phyloP scores from a whole-genome alignment of 2,797 vertebrate species.

The Alca torda region DNA sequence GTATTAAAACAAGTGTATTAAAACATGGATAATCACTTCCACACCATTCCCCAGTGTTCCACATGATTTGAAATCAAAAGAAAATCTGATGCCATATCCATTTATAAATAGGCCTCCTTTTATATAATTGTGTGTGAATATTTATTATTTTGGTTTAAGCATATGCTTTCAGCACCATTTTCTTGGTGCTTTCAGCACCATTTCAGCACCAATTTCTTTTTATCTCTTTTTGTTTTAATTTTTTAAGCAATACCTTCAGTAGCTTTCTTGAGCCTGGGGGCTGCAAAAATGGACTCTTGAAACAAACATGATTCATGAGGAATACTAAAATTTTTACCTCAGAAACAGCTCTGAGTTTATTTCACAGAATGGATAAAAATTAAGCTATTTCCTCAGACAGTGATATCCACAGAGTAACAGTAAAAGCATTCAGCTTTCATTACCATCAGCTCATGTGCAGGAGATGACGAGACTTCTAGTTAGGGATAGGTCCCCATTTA shows the following conservation, averaged over 20 bases:
- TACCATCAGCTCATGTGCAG: not conserved
- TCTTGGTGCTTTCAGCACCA: not conserved
- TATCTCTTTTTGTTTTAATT: not conserved
- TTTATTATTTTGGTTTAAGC: not conserved
- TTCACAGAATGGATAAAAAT: not conserved
- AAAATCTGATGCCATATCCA: not conserved
- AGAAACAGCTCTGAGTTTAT: not conserved
- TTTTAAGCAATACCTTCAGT: not conserved
- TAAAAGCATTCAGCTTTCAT: not conserved
- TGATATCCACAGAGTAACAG: not conserved
- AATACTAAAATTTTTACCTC: not conserved
- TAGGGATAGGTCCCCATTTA: not conserved
- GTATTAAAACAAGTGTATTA: not conserved
- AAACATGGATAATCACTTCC: not conserved
- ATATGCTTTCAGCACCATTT: not conserved
- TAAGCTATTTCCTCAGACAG: not conserved
- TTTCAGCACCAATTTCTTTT: not conserved
- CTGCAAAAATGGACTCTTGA: not conserved
- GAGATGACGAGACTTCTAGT: not conserved
- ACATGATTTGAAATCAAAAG: not conserved
- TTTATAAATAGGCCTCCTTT: not conserved
- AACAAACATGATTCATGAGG: not conserved
- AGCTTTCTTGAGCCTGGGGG: not conserved
- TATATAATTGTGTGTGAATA: not conserved
- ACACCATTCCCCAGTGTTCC: not conserved